Evolutionary conservation across 2,888 invertebrate species (phyloP).

Genomic region (Petrolisthes manimaculis): DNA sequence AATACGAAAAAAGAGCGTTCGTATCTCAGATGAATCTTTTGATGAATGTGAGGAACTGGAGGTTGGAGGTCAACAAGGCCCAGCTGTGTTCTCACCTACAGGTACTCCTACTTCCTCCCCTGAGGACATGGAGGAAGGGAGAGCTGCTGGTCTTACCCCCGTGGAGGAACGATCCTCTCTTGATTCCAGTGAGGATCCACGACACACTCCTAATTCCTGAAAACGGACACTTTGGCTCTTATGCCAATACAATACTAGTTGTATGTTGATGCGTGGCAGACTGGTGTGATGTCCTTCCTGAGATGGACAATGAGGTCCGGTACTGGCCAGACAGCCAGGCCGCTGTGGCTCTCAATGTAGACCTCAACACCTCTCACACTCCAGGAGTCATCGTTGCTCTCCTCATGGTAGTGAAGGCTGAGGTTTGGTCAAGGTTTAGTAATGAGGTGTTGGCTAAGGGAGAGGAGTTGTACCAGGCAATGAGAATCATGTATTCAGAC

Average conservation of each 20-base stretch:
- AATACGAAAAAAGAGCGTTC: slow-evolving; percentile 63
- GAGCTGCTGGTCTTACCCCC: slow-evolving; percentile 46
- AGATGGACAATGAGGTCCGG: neutral
- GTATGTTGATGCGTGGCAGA: neutral
- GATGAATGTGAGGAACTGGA: slow-evolving; percentile 64
- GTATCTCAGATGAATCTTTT: slow-evolving; percentile 65
- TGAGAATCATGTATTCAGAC: neutral
- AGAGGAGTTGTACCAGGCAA: neutral
- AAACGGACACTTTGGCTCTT: slow-evolving; percentile 37
- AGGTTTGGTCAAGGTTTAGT: neutral
- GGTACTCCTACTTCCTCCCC: slow-evolving; percentile 56
- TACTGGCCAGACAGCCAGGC: neutral
- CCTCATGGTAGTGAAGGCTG: neutral
- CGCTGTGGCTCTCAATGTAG: neutral
- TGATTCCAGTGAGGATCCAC: slow-evolving; percentile 50
- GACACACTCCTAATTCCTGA: slow-evolving; percentile 35
- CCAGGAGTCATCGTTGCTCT: neutral
- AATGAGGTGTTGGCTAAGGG: neutral
- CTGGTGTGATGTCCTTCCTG: slow-evolving; percentile 2
- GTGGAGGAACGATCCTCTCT: slow-evolving; percentile 58
- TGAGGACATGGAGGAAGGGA: slow-evolving; percentile 33
- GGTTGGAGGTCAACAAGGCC: slow-evolving; percentile 8
- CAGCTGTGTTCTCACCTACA: slow-evolving; percentile 40
- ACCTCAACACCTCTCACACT: neutral
- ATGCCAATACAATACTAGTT: slow-evolving; percentile 25